A percentile compares a stretch with the other conserved stretches of the same genome.
Conservation (phyloP, 2,113 vertebrate species). For the Calyptommatus sinebrachiatus region DNA sequence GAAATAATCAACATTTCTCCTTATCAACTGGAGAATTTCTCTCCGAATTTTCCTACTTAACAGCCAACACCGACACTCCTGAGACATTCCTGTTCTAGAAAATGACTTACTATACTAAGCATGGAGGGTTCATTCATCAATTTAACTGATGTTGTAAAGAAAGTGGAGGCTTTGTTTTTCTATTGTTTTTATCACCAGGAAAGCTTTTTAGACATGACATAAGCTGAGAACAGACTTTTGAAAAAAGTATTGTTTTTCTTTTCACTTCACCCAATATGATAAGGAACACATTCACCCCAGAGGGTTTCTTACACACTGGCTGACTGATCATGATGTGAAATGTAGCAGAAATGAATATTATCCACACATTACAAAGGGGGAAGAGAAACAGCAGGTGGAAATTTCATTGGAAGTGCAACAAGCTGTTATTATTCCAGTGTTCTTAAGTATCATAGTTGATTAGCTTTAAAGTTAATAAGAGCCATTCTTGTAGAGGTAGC, state of each 20-base stretch:
- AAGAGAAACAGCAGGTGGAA: not conserved
- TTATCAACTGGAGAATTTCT: too few species aligned
- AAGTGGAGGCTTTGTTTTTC: constrained; percentile 20
- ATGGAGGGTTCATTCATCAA: constrained; percentile 6
- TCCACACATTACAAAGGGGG: not conserved
- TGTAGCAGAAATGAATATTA: not conserved
- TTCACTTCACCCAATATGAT: constrained; percentile 4
- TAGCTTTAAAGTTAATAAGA: not conserved
- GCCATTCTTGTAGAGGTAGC: not conserved
- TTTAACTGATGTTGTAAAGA: constrained; percentile 35
- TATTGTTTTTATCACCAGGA: constrained; percentile 35
- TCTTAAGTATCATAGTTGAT: not conserved
- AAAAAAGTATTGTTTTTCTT: constrained; percentile 4
- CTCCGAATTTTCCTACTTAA: too few species aligned
- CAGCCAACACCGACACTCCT: too few species aligned
- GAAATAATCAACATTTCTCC: too few species aligned
- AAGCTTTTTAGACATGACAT: constrained; percentile 26
- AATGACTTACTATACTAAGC: not conserved
- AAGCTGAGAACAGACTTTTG: not conserved
- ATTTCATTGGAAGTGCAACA: not conserved
- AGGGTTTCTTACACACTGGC: constrained; percentile 3
- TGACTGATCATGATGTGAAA: not conserved
- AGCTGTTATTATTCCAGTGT: not conserved
- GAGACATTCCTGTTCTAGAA: too few species aligned
- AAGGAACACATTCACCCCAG: constrained; percentile 20